Percentiles rank a stretch among this genome's conserved stretches.
phyloP scores from a whole-genome alignment of 2,888 invertebrate genomes.

The Spisula solida region DNA sequence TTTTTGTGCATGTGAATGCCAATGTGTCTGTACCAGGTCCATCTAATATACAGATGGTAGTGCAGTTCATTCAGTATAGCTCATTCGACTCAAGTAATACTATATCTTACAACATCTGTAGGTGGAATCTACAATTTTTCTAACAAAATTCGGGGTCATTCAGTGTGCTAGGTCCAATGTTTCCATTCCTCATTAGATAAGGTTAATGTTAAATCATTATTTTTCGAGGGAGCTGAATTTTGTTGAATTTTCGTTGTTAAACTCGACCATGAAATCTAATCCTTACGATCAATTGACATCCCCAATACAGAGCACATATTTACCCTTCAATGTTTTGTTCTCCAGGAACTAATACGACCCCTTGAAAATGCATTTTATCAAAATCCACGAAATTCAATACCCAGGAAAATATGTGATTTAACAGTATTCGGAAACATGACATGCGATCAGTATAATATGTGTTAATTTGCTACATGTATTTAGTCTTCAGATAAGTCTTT shows the following conservation, averaged over 20 bases:
- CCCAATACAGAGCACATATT: too few species aligned
- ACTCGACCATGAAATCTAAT: too few species aligned
- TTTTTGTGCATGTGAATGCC: background rate
- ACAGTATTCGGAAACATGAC: background rate
- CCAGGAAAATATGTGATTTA: too few species aligned
- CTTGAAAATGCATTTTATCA: too few species aligned
- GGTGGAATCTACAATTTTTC: background rate
- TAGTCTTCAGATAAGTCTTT: background rate
- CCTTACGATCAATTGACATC: too few species aligned
- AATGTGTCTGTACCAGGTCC: background rate
- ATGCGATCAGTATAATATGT: background rate
- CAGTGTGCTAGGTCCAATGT: slow-evolving; percentile 6
- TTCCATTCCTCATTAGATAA: background rate
- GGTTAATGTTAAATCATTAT: too few species aligned
- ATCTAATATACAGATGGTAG: background rate
- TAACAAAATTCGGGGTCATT: background rate
- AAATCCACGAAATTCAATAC: too few species aligned
- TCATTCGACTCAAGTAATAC: slow-evolving; percentile 3
- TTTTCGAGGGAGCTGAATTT: too few species aligned
- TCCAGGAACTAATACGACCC: too few species aligned
- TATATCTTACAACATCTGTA: background rate
- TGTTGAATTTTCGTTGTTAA: too few species aligned
- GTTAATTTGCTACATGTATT: background rate
- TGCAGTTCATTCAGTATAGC: background rate
- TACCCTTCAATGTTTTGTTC: too few species aligned